These are phyloP conservation scores for Ceratosolen solmsi DNA, from an alignment of 1,140 invertebrate genomes.

Conservation along the genomic window DNA sequence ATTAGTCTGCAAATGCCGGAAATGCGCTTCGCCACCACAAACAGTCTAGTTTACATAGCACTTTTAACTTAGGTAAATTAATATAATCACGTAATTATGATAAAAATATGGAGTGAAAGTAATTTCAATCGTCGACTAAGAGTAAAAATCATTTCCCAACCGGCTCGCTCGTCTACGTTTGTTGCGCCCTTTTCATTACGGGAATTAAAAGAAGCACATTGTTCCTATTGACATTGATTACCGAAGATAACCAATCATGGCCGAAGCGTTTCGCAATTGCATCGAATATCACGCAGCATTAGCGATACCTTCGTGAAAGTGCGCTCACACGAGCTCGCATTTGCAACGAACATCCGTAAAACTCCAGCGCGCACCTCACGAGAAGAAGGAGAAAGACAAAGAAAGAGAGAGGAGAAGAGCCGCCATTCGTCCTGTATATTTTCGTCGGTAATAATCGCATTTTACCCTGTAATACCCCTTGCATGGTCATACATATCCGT, in stretches of 20 bases:
- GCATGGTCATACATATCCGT: not conserved
- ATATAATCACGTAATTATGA: not conserved
- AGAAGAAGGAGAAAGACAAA: not conserved
- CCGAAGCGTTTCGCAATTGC: not conserved
- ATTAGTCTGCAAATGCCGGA: not conserved
- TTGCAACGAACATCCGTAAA: slow-evolving; percentile 14
- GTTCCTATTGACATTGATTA: not conserved
- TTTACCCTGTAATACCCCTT: slow-evolving; percentile 21
- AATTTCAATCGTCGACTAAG: too few relatives aligned
- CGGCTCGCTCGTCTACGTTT: too few relatives aligned
- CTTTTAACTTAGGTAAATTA: not conserved
- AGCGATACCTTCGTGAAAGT: not conserved
- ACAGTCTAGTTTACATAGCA: not conserved
- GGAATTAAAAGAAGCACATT: too few relatives aligned
- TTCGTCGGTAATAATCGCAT: slow-evolving; percentile 31
- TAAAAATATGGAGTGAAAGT: too few relatives aligned
- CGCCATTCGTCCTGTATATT: slow-evolving; percentile 35
- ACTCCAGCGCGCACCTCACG: slow-evolving; percentile 6
- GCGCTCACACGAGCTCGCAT: not conserved
- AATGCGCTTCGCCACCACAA: not conserved
- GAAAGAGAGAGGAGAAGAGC: not conserved
- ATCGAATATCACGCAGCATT: not conserved
- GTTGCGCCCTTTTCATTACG: too few relatives aligned
- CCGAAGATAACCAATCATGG: not conserved
- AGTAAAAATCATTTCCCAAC: too few relatives aligned